A percentile compares a stretch with the other conserved stretches of the same genome.
phyloP scores from a whole-genome alignment of 2,797 vertebrate genomes.

The Fistularia tabacaria region DNA sequence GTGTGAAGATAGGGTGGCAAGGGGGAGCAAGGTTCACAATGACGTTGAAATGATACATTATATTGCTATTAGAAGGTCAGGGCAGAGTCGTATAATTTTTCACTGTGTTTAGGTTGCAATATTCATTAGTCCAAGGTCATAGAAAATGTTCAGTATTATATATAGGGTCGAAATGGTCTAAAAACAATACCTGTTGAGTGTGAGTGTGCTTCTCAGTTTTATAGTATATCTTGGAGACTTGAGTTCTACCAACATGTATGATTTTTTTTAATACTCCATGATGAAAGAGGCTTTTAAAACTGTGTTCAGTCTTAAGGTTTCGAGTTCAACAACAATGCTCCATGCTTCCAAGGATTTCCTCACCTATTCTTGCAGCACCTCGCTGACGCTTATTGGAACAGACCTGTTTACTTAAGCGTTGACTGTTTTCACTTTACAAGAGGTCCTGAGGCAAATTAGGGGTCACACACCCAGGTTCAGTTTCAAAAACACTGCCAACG shows the following conservation, averaged over 20 bases:
- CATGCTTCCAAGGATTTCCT: background rate
- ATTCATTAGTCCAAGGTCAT: conserved; percentile 19
- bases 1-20: background rate
- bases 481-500: conserved; percentile 13
- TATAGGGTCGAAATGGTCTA: conserved; percentile 1
- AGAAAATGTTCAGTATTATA: background rate
- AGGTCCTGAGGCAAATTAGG: conserved; percentile 12
- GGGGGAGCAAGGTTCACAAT: no score
- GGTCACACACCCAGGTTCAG: conserved; percentile 15
- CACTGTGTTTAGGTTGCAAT: background rate
- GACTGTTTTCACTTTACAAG: conserved; percentile 14
- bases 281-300: no score
- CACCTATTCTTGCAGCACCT: background rate
- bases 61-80: no score
- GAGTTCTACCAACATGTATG: no score
- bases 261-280: no score
- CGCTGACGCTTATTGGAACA: background rate
- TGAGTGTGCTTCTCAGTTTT: background rate
- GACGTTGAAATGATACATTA: no score
- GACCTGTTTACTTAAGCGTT: conserved; percentile 18
- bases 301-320: background rate
- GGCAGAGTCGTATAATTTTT: conserved; percentile 1
- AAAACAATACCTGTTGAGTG: background rate
- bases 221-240: no score
- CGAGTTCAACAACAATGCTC: background rate